Evolutionary conservation across 1,140 invertebrate genomes (phyloP).

Genomic region (Cotesia chilonis): DNA sequence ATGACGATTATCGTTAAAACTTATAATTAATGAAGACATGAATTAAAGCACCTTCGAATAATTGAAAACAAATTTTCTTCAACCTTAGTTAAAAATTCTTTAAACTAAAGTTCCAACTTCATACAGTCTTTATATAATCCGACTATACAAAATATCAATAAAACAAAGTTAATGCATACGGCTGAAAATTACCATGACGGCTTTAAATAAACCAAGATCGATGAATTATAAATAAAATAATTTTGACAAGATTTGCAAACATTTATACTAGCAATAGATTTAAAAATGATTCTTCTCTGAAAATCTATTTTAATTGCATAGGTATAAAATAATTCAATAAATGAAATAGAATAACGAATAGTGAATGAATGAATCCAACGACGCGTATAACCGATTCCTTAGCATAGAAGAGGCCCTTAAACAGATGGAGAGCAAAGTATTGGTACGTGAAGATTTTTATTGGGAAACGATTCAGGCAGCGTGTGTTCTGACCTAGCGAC

Average conservation of each 20-base stretch:
- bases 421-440: slow-evolving; percentile 27
- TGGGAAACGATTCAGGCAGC: slow-evolving; percentile 27
- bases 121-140: too few relatives aligned
- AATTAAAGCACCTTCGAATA: too few relatives aligned
- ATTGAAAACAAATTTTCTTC: too few relatives aligned
- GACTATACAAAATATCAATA: background rate
- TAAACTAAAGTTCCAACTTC: too few relatives aligned
- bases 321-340: background rate
- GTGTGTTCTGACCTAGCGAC: slow-evolving; percentile 31
- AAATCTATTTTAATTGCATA: too few relatives aligned
- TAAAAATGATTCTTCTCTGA: too few relatives aligned
- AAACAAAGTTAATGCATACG: background rate
- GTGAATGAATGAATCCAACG: background rate
- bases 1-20: too few relatives aligned
- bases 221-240: too few relatives aligned
- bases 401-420: slow-evolving; percentile 7
- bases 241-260: too few relatives aligned
- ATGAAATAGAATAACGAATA: background rate
- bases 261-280: too few relatives aligned
- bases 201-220: background rate
- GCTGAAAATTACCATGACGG: background rate
- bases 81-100: too few relatives aligned
- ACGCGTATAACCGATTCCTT: background rate
- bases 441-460: slow-evolving; percentile 26
- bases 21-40: too few relatives aligned